These are phyloP conservation scores for Lagocephalus sceleratus DNA, from an alignment of 2,797 vertebrate genomes.

Conservation along the genomic window DNA sequence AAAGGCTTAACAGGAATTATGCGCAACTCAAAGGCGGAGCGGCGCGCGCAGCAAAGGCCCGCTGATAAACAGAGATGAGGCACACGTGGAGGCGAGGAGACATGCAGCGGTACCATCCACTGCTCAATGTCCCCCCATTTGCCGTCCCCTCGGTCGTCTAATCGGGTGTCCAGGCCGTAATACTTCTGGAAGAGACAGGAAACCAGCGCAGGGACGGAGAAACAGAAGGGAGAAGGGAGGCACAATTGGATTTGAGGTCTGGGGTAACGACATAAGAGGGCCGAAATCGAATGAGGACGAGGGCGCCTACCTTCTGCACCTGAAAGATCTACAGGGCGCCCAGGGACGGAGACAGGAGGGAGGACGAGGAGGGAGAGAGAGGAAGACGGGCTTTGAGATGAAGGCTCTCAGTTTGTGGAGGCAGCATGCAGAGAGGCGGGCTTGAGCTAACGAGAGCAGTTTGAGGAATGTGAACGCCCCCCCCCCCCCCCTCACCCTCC, in stretches of 20 bases:
- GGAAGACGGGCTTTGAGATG: slow-evolving; percentile 6
- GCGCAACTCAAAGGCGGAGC: slow-evolving; percentile 25
- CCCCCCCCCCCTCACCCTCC: too few species aligned
- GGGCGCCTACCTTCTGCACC: slow-evolving; percentile 92
- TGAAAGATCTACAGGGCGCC: slow-evolving; percentile 87
- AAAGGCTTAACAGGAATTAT: slow-evolving; percentile 46
- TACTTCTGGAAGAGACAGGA: slow-evolving; percentile 82
- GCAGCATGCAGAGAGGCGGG: slow-evolving; percentile 1
- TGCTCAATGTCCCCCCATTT: slow-evolving; percentile 97
- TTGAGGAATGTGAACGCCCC: slow-evolving; percentile 23
- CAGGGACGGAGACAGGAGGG: slow-evolving; percentile 34
- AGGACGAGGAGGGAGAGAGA: slow-evolving; percentile 3
- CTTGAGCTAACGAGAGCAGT: slow-evolving; percentile 21
- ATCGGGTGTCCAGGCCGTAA: slow-evolving; percentile 83
- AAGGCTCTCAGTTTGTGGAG: not conserved
- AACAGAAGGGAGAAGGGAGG: not conserved
- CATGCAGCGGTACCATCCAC: slow-evolving; percentile 88
- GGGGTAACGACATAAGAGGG: slow-evolving; percentile 2
- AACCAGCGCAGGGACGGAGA: slow-evolving; percentile 11
- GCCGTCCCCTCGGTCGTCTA: slow-evolving; percentile 69
- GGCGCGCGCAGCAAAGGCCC: not conserved
- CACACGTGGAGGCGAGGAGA: not conserved
- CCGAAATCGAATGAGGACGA: slow-evolving; percentile 21
- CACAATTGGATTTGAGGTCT: not conserved
- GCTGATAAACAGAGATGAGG: not conserved